These are phyloP conservation scores for Scartelaos histophorus DNA, from an alignment of 2,113 vertebrate genomes.

Conservation along the genomic window DNA sequence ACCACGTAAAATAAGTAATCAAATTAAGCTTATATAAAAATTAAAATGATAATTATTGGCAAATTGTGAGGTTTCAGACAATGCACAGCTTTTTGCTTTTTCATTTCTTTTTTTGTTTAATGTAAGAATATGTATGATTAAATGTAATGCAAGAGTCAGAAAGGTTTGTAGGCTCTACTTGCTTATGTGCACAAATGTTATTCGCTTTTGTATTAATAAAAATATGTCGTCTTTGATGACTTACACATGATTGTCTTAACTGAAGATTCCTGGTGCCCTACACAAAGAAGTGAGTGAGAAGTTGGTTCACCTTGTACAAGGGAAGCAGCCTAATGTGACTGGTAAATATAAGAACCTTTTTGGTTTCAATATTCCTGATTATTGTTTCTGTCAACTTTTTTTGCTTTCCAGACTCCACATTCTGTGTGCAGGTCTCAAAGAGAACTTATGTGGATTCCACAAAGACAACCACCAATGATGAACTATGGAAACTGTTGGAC, in stretches of 20 bases:
- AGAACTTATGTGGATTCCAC: slow-evolving; percentile 62
- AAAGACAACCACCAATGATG: slow-evolving; percentile 81
- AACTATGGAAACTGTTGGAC: slow-evolving; percentile 82
- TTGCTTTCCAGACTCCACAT: slow-evolving; percentile 72
- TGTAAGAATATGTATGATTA: not conserved
- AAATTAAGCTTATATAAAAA: not conserved
- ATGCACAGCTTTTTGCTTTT: no score
- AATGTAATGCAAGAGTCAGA: not conserved
- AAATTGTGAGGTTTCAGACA: not conserved
- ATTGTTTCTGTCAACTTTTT: slow-evolving; percentile 2
- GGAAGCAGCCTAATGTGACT: slow-evolving; percentile 76
- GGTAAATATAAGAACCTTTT: slow-evolving; percentile 67
- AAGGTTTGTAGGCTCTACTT: not conserved
- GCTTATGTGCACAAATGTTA: not conserved
- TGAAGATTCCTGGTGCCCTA: slow-evolving; percentile 86
- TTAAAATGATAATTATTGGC: not conserved
- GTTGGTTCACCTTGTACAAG: slow-evolving; percentile 81
- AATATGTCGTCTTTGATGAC: not conserved
- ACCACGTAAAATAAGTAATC: not conserved
- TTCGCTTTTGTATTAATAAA: not conserved
- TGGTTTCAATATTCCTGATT: not conserved
- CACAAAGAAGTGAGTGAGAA: slow-evolving; percentile 94
- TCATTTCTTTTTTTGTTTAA: no score
- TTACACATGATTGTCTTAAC: slow-evolving; percentile 3
- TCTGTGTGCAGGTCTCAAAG: slow-evolving; percentile 80